phyloP scores from a whole-genome alignment of 2,888 invertebrate species.

The Aphidius colemani region DNA sequence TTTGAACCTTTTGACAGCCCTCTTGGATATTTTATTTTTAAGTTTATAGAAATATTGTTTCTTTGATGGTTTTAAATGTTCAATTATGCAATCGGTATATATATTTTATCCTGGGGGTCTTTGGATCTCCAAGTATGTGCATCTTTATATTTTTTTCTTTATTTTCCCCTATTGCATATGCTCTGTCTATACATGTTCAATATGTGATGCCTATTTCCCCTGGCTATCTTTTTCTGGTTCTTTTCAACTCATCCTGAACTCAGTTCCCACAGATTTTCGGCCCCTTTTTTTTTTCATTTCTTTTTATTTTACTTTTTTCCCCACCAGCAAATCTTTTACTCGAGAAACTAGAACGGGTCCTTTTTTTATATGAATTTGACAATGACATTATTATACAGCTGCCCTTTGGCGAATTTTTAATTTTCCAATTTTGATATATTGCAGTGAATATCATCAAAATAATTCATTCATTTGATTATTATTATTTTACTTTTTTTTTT shows the following conservation, averaged over 20 bases:
- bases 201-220: conserved; percentile 6
- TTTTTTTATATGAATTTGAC: not conserved
- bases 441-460: too few species aligned
- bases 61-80: not conserved
- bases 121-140: not conserved
- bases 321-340: conserved; percentile 1
- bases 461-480: too few species aligned
- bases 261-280: conserved; percentile 16
- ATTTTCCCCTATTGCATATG: conserved; percentile 1
- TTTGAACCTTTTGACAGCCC: conserved; percentile 12
- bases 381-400: too few species aligned
- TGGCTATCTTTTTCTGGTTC: not conserved
- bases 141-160: not conserved
- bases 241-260: not conserved
- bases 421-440: too few species aligned
- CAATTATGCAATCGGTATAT: conserved; percentile 15
- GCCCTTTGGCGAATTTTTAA: too few species aligned
- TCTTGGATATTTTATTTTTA: not conserved
- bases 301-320: not conserved
- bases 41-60: too few species aligned
- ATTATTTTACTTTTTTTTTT: too few species aligned
- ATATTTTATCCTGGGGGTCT: conserved; percentile 5
- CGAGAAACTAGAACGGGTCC: conserved; percentile 2
- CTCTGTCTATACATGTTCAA: conserved; percentile 4
- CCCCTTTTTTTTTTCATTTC: not conserved